A percentile compares a stretch with the other conserved stretches of the same genome.
These are phyloP conservation scores for Polypedilum pembai DNA, from an alignment of 1,140 invertebrate genomes.

Conservation along the genomic window DNA sequence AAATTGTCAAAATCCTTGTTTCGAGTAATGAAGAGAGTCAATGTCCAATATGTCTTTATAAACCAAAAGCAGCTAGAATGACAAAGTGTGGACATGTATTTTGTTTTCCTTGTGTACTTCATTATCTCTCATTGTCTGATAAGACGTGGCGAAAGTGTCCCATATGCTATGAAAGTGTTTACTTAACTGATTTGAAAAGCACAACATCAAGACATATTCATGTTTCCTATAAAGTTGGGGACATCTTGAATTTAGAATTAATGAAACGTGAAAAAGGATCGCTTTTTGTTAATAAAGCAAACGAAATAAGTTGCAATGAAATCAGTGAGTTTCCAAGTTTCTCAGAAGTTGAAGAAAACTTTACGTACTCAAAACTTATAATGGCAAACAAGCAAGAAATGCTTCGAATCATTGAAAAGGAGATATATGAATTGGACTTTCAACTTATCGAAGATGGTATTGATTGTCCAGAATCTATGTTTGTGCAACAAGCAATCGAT, in stretches of 20 bases:
- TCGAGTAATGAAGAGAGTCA: conserved; percentile 59
- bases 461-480: conserved; percentile 72
- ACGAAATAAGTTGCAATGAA: conserved; percentile 37
- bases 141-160: conserved; percentile 71
- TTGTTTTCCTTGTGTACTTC: conserved; percentile 92
- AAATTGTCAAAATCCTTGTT: conserved; percentile 81
- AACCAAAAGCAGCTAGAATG: conserved; percentile 79
- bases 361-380: conserved; percentile 68
- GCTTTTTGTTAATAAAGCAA: conserved; percentile 61
- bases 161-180: conserved; percentile 73
- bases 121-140: conserved; percentile 80
- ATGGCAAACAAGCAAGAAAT: conserved; percentile 57
- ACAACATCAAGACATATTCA: conserved; percentile 51
- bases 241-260: conserved; percentile 69
- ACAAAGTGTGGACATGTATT: conserved; percentile 92
- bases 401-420: conserved; percentile 60
- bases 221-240: conserved; percentile 54
- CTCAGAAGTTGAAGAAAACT: conserved; percentile 44
- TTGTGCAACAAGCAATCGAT: conserved; percentile 71
- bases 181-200: conserved; percentile 47
- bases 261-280: conserved; percentile 79
- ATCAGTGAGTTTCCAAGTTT: conserved; percentile 38
- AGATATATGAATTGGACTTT: conserved; percentile 58
- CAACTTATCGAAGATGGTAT: conserved; percentile 57
- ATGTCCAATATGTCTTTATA: conserved; percentile 86